Evolutionary conservation across 1,140 invertebrate genomes (phyloP).

Genomic region (Orchesella cincta): DNA sequence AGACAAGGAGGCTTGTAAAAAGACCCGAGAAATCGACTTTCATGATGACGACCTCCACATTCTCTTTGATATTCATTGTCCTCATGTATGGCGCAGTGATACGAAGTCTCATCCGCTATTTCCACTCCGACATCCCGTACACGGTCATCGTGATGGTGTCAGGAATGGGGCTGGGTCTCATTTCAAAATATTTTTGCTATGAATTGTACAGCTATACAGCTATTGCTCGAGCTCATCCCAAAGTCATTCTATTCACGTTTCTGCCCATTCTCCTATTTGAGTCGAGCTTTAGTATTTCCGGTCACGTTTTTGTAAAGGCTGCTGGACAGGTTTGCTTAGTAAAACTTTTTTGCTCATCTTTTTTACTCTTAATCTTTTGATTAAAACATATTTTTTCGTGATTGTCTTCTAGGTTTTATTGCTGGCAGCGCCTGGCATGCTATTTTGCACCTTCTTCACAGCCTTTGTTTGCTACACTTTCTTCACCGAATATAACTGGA

Average conservation of each 20-base stretch:
- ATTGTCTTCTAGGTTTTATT: conserved; percentile 18
- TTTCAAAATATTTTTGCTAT: conserved; percentile 38
- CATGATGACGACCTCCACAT: conserved; percentile 30
- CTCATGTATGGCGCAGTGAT: conserved; percentile 28
- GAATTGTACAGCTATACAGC: conserved; percentile 45
- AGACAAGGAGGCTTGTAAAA: conserved; percentile 15
- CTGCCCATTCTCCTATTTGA: conserved; percentile 60
- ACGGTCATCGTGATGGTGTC: conserved; percentile 42
- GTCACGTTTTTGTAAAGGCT: conserved; percentile 36
- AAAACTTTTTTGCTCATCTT: too few relatives aligned
- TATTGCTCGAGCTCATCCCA: conserved; percentile 54
- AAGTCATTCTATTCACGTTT: conserved; percentile 58
- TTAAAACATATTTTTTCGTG: too few relatives aligned
- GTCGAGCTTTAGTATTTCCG: conserved; percentile 58
- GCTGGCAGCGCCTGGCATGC: conserved; percentile 5
- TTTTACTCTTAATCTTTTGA: too few relatives aligned
- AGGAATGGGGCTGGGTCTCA: conserved; percentile 38
- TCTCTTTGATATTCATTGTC: conserved; percentile 32
- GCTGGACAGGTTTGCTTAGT: conserved; percentile 3
- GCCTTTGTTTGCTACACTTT: neutral
- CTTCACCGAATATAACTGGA: conserved; percentile 14
- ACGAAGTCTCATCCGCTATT: neutral
- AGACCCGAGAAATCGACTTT: conserved; percentile 18
- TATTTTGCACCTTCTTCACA: neutral
- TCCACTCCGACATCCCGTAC: neutral